Conservation (phyloP, 2,113 vertebrate genomes). For the Fregetta grallaria region DNA sequence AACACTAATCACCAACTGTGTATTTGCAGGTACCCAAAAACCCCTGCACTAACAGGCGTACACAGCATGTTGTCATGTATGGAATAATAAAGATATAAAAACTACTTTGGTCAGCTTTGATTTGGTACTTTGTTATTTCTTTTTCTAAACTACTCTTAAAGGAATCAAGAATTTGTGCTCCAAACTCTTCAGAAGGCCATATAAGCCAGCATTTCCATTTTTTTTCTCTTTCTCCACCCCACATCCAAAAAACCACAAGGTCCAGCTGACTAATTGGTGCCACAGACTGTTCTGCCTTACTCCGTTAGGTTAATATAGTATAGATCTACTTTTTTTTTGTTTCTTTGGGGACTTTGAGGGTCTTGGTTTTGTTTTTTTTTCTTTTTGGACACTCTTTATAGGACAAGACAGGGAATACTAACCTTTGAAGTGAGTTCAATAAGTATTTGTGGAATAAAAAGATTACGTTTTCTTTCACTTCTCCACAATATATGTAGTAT, state of each 20-base stretch:
- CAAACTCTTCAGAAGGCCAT: background rate
- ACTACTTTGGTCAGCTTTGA: background rate
- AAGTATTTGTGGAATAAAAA: background rate
- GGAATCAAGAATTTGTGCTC: background rate
- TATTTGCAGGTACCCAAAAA: background rate
- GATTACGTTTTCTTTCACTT: accelerated
- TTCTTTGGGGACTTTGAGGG: background rate
- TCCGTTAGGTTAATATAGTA: background rate
- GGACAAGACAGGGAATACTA: background rate
- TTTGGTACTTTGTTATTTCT: background rate
- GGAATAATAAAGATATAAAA: background rate
- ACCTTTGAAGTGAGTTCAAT: background rate
- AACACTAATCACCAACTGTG: background rate
- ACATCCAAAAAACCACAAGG: accelerated
- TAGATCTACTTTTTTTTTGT: background rate
- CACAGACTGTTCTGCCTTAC: background rate
- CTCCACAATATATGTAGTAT: accelerated
- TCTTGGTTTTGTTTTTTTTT: background rate
- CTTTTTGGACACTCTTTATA: background rate
- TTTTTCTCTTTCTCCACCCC: background rate
- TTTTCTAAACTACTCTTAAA: background rate
- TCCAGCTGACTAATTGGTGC: background rate
- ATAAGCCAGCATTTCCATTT: background rate
- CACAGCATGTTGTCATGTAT: background rate
- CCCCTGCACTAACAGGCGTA: background rate